Evolutionary conservation across 2,797 vertebrate species (phyloP), one percentile per base, ranked within the genome.

Genomic region (Anniella stebbinsi): DNA sequence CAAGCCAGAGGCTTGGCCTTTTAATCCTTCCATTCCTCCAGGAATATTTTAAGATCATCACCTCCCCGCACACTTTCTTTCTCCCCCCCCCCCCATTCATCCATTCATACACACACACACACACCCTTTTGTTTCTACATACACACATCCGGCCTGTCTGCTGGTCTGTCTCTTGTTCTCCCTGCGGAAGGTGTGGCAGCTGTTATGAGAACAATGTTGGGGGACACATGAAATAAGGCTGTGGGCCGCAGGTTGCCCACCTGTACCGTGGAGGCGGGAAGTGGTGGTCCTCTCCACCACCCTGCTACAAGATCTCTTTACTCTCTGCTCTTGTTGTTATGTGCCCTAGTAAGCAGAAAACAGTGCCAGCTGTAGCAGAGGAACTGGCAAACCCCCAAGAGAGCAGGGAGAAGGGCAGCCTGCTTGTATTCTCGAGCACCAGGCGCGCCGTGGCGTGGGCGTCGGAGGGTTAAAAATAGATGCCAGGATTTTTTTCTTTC

Each of bases 391-490:
- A 0, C 8, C 33, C 87, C 89, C 1, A 0, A 89, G 33, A 88
- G 36, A 0, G 0, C 0, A 0, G 81, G 80, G 89, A 88, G 23
- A 69, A 51, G 75, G 15, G 86, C 21, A 1, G 45, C 10, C 87
- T 2, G 1, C 87, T 8, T 63, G 25, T 0, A 0, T n/a, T 21
- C 11, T 5, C 0, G 21, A 1, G 75, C 81, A 0, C 80, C 86
- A 82, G 75, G 75, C 73, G 28, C 73, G 51, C 89, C 66, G 0
- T 0, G 17, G 86, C 0, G 88, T 87, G 93, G 96, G 92, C 17
- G 91, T 87, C 88, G 2, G 0, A 73, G 90, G 30, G 93, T 89
- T 96, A 96, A 96, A 96, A 96, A 96, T 96, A 96, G 92, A 2
- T 66, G 60, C 41, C 93, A 92, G 70, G 70, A 67, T 94, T 95